Percentiles rank a stretch among this genome's conserved stretches.
Evolutionary conservation across 92 coral and sea anemone species (phyloP).

Genomic region (Zoanthus sociatus): DNA sequence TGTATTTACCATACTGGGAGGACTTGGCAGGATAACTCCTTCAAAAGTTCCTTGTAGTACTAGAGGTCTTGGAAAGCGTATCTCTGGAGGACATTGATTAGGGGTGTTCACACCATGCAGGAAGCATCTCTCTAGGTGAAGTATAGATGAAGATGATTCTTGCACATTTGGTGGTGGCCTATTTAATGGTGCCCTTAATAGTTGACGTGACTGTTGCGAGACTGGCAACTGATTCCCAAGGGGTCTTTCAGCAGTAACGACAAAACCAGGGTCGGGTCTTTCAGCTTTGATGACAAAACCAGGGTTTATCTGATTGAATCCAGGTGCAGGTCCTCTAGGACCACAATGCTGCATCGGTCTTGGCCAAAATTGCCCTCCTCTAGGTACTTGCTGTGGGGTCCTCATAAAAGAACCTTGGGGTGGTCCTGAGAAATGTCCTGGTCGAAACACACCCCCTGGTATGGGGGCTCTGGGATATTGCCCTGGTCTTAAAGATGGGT

Average conservation of each 20-base stretch:
- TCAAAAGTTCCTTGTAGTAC: neutral
- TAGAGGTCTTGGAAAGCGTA: neutral
- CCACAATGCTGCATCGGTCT: conserved; percentile 1
- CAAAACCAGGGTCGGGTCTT: conserved; percentile 12
- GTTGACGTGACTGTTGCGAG: neutral
- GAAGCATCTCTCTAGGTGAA: neutral
- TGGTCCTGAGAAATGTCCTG: conserved; percentile 14
- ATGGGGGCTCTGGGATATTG: neutral
- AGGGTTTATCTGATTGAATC: conserved; percentile 8
- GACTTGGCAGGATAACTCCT: neutral
- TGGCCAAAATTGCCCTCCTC: conserved; percentile 28
- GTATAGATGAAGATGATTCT: neutral
- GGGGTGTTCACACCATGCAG: neutral
- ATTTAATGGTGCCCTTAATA: neutral
- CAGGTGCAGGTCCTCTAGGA: conserved; percentile 26
- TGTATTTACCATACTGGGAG: neutral
- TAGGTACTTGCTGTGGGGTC: neutral
- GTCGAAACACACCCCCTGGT: conserved; percentile 8
- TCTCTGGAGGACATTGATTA: neutral
- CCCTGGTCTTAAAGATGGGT: neutral
- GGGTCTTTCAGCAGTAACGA: conserved; percentile 12
- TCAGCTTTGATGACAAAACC: conserved; percentile 3
- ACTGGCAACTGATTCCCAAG: conserved; percentile 2
- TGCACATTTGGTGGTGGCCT: neutral
- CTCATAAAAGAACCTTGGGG: neutral